Base-by-base conservation (phyloP, 2,797 vertebrate genomes). In the Protonibea diacanthus region DNA sequence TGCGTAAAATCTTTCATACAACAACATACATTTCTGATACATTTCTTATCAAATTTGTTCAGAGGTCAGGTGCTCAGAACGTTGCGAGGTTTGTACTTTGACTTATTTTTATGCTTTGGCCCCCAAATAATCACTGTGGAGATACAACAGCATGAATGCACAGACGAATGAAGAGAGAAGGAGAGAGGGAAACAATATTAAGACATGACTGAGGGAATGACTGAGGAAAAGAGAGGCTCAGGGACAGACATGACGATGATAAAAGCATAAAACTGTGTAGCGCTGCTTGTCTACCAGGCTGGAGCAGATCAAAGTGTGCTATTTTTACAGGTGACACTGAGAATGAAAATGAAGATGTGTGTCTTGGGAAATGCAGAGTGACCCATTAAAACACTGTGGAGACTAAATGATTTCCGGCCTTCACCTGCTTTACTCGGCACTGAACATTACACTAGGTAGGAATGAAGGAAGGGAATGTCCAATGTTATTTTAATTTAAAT, bases 321-420 rank as follows among this genome's bases (percentile, higher is more conserved):
- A 90, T 86, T 91, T 91, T 81, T 86, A 66, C 69, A 83, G 80
- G 78, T 74, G 78, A 61, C 21, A n/a, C 77, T 8, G 44, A 66
- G 79, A 58, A 76, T 52, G 58, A 60, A 83, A 85, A 82, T 64
- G 80, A 44, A 84, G 70, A 65, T 3, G 51, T 45, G 69, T 1
- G 21, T 81, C 76, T 47, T 63, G 75, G 85, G 84, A 87, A 88
- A 88, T 70, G n/a, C 55, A 72, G 2, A 59, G 61, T 81, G 85
- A 88, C 85, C 87, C 63, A 84, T 77, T 84, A 89, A 84, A 60
- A 76, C 33, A 66, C 21, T 29, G 38, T 23, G 56, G 47, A 51
- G 62, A 15, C 47, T 56, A 56, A 73, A 81, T 56, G 27, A 60
- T 64, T 61, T 71, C 48, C n/a, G 40, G 33, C 12, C 25, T 76